phyloP scores from a whole-genome alignment of 2,113 vertebrate species.

The Takifugu bimaculatus region DNA sequence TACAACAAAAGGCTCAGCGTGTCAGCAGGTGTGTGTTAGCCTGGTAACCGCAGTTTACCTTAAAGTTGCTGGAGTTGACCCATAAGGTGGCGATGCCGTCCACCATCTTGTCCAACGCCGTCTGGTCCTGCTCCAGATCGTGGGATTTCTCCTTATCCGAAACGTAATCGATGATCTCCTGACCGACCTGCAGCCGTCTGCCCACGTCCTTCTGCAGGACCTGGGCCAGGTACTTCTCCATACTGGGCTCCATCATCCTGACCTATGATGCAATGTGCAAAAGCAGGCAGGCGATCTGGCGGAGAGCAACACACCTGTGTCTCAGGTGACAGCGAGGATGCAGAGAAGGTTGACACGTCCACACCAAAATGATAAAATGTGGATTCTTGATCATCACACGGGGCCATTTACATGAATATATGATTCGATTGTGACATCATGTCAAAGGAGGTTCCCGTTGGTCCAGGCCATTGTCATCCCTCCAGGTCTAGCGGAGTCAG shows the following conservation, averaged over 20 bases:
- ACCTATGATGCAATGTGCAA: not conserved
- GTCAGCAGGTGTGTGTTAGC: not conserved
- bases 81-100: slow-evolving; percentile 93
- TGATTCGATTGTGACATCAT: too few relatives aligned
- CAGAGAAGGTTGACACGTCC: too few relatives aligned
- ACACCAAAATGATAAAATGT: too few relatives aligned
- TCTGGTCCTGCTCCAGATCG: slow-evolving; percentile 96
- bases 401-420: too few relatives aligned
- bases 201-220: slow-evolving; percentile 97
- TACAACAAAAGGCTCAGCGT: not conserved
- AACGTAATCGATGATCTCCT: slow-evolving; percentile 93
- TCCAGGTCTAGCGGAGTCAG: too few relatives aligned
- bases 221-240: slow-evolving; percentile 91
- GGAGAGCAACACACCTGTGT: too few relatives aligned
- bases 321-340: too few relatives aligned
- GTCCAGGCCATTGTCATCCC: too few relatives aligned
- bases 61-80: slow-evolving; percentile 99
- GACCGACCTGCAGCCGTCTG: slow-evolving; percentile 90
- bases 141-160: slow-evolving; percentile 88
- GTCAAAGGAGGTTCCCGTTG: too few relatives aligned
- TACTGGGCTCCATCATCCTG: slow-evolving; percentile 87
- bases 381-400: too few relatives aligned
- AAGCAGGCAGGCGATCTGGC: not conserved
- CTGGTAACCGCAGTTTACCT: slow-evolving; percentile 76
- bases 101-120: slow-evolving; percentile 93